A percentile compares a stretch with the other conserved stretches of the same genome.
phyloP scores from a whole-genome alignment of 2,888 invertebrate genomes.

The Drosophila antonietae region DNA sequence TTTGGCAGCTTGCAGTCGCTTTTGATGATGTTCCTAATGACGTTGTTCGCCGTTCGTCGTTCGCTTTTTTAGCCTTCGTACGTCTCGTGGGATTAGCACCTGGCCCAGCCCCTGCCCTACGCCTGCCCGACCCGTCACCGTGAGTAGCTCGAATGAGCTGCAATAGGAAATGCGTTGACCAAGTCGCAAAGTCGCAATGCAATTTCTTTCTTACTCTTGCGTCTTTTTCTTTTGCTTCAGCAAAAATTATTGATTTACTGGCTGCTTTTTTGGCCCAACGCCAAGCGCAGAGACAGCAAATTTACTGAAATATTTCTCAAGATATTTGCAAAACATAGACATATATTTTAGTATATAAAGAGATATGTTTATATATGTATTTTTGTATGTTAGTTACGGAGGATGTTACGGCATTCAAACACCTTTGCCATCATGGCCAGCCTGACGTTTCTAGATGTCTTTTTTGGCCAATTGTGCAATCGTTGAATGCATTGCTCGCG shows the following conservation, averaged over 20 bases:
- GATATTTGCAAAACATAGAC: slow-evolving; percentile 31
- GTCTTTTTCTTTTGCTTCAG: slow-evolving; percentile 34
- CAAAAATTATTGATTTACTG: slow-evolving; percentile 68
- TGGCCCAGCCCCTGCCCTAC: neutral
- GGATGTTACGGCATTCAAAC: slow-evolving; percentile 28
- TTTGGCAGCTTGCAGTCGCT: slow-evolving; percentile 22
- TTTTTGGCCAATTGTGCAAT: slow-evolving; percentile 63
- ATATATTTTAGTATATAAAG: neutral
- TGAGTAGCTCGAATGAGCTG: neutral
- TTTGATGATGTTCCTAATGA: slow-evolving; percentile 33
- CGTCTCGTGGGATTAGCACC: slow-evolving; percentile 16
- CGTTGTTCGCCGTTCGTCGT: slow-evolving; percentile 21
- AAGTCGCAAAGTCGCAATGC: slow-evolving; percentile 33
- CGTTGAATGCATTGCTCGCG: slow-evolving; percentile 52
- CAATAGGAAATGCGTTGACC: slow-evolving; percentile 41
- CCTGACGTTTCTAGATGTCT: slow-evolving; percentile 9
- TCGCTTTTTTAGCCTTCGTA: slow-evolving; percentile 8
- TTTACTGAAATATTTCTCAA: slow-evolving; percentile 59
- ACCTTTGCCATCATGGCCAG: slow-evolving; percentile 24
- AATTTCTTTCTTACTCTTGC: slow-evolving; percentile 28
- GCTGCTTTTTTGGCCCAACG: slow-evolving; percentile 65
- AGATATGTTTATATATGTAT: neutral
- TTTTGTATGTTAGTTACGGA: slow-evolving; percentile 1
- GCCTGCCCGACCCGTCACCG: neutral
- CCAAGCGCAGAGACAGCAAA: slow-evolving; percentile 56